Percentiles rank a stretch among this genome's conserved stretches.
Conservation (phyloP, 2,888 invertebrate genomes). For the Eupithecia subfuscata region DNA sequence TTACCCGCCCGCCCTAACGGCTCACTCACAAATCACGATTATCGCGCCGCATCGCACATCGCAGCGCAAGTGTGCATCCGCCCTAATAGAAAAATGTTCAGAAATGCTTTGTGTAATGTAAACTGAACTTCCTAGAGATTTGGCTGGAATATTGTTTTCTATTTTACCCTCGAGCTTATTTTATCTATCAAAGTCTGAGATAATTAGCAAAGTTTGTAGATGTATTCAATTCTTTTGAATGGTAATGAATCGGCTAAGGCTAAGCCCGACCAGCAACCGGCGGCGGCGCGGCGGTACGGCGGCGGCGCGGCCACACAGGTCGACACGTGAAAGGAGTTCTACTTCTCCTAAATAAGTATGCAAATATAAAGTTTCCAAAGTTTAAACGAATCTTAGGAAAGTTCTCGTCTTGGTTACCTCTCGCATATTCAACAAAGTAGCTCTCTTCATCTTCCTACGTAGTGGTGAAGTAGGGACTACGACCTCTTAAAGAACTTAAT, state of each 20-base stretch:
- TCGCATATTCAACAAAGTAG: slow-evolving; percentile 13
- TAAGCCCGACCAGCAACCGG: background rate
- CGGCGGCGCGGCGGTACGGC: too few relatives aligned
- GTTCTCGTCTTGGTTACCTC: slow-evolving; percentile 26
- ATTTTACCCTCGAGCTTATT: background rate
- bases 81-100: slow-evolving; percentile 19
- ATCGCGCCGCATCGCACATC: slow-evolving; percentile 41
- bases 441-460: slow-evolving; percentile 2
- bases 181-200: background rate
- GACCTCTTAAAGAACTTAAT: background rate
- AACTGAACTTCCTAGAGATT: background rate
- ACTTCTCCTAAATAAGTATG: slow-evolving; percentile 21
- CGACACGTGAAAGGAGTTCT: background rate
- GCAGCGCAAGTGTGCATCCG: slow-evolving; percentile 27
- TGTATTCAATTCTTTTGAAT: background rate
- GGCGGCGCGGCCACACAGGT: background rate
- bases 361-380: slow-evolving; percentile 27
- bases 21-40: slow-evolving; percentile 42
- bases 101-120: background rate
- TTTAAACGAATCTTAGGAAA: slow-evolving; percentile 28
- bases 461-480: background rate
- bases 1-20: slow-evolving; percentile 49
- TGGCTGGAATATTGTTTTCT: background rate
- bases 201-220: background rate
- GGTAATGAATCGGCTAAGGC: background rate